phyloP scores from a whole-genome alignment of 2,113 vertebrate genomes.

The Saguinus midas region DNA sequence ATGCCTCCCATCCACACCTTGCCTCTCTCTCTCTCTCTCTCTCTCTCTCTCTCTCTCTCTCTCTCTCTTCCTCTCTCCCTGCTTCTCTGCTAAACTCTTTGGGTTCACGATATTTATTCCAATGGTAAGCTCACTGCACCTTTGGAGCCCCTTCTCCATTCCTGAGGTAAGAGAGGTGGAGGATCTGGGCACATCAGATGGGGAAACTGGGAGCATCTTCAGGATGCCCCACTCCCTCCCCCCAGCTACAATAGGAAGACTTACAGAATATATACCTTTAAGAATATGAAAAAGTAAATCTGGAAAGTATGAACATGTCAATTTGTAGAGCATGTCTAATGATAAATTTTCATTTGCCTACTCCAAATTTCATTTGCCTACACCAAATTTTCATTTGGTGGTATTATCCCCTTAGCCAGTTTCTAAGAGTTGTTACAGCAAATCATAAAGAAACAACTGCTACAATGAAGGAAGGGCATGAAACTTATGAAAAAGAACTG shows the following conservation, averaged over 20 bases:
- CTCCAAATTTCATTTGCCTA: not conserved
- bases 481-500: not conserved
- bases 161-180: no score
- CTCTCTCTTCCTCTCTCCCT: fast-evolving
- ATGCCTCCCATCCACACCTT: no score
- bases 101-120: no score
- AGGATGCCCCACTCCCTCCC: no score
- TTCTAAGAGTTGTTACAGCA: not conserved
- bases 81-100: no score
- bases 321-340: constrained; percentile 27
- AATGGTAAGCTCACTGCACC: no score
- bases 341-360: constrained; percentile 7
- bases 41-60: no score
- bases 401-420: not conserved
- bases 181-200: no score
- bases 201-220: no score
- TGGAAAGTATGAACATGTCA: not conserved
- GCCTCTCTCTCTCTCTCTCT: no score
- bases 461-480: not conserved
- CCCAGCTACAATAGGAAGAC: not conserved
- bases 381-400: no score
- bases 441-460: not conserved
- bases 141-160: no score
- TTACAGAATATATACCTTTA: not conserved
- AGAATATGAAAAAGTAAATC: not conserved